Base-by-base conservation (phyloP, 2,113 vertebrate genomes). In the Nibea coibor region DNA sequence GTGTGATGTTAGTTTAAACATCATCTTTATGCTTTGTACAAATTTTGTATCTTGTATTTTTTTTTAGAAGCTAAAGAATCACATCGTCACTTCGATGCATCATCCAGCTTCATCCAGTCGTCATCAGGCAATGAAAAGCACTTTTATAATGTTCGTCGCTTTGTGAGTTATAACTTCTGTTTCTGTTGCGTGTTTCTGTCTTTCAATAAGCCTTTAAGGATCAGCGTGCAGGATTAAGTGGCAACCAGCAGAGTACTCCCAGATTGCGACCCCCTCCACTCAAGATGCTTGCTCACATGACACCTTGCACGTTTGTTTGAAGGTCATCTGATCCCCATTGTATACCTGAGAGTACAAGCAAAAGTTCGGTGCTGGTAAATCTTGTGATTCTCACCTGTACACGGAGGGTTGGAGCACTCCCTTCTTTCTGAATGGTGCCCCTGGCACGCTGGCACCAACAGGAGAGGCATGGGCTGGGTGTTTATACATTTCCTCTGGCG, bases 401-500 rank as follows among this genome's bases (percentile, higher is more conserved):
- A 98, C 3, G 95, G 93, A 0, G 89, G 82, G 0, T 87, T 84
- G 35, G 91, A 88, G 81, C 97, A 97, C 31, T 92, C 88, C 72
- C 83, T 95, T 3, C 96, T 92, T 54, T 97, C 95, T 0, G 78
- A 88, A 10, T 95, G 93, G 75, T 94, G 94, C 0, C 97, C 97
- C n/a, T 91, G 91, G 71, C 97, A 97, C 2, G 93, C 90, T 1
- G 95, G 90, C 4, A 94, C 89, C 69, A 92, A 81, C 80, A 94
- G 88, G 0, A 84, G 58, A 0, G 84, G 82, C 15, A 24, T 80
- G 14, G 87, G 81, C 50, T 94, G 91, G 20, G 88, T 87, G 22
- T 89, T 95, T 83, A 95, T 31, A 22, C 97, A 98, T 35, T 86
- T 94, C 45, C 97, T 95, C 51, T 93, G 68, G 8, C 96, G 95